These are phyloP conservation scores for Pseudopleuronectes americanus DNA, from an alignment of 2,797 vertebrate genomes.

Conservation along the genomic window DNA sequence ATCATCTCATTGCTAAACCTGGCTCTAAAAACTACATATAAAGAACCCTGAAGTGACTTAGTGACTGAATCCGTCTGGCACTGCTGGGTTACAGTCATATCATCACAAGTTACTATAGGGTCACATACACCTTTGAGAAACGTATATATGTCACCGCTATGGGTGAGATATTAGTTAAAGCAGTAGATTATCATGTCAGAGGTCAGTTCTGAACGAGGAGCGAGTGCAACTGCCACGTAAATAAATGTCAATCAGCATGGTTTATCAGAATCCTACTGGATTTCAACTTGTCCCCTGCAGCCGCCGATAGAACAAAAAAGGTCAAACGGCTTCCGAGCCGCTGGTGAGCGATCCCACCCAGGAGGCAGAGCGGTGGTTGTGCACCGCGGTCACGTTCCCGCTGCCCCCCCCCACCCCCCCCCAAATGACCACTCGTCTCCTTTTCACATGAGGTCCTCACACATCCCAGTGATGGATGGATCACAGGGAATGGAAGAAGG, in stretches of 20 bases:
- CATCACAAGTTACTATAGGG: neutral
- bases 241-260: constrained; percentile 33
- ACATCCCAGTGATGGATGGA: constrained; percentile 39
- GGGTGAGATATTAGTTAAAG: neutral
- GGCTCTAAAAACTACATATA: neutral
- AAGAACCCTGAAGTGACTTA: neutral
- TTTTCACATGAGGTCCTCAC: constrained; percentile 42
- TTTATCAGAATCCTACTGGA: constrained; percentile 60
- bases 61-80: neutral
- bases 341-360: constrained; percentile 15
- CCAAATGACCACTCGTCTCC: constrained; percentile 45
- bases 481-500: constrained; percentile 15
- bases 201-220: neutral
- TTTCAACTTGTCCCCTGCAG: constrained; percentile 37
- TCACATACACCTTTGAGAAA: neutral
- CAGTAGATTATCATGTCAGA: too few species aligned
- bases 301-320: constrained; percentile 56
- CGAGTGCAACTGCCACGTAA: neutral
- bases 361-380: constrained; percentile 33
- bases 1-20: neutral
- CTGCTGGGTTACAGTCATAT: neutral
- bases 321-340: constrained; percentile 47
- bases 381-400: constrained; percentile 43
- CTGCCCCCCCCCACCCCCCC: constrained; percentile 29
- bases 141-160: neutral